Conservation (phyloP, 2,113 vertebrate genomes). For the Accipiter cooperii region DNA sequence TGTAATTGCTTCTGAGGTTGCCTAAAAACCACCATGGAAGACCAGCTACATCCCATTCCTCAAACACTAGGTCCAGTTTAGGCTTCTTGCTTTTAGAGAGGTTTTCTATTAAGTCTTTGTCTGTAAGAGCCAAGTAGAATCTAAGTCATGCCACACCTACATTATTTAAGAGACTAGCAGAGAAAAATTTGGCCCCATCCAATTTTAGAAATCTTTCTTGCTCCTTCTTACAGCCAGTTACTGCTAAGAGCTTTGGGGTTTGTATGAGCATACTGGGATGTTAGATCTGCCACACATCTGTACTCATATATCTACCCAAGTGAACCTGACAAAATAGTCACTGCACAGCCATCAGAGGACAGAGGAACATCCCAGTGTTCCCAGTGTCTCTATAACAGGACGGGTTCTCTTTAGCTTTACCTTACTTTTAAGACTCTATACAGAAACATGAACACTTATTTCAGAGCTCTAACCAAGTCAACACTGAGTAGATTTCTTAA, state of each 20-base stretch:
- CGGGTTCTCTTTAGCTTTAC: not conserved
- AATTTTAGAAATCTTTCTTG: not conserved
- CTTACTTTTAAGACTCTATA: not conserved
- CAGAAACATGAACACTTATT: not conserved
- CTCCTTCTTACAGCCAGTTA: not conserved
- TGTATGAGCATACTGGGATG: not conserved
- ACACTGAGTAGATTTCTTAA: not conserved
- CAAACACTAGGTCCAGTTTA: constrained; percentile 86
- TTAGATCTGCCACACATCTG: not conserved
- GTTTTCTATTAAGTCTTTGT: constrained; percentile 64
- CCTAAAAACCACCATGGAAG: constrained; percentile 99
- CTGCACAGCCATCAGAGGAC: not conserved
- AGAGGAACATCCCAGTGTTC: not conserved
- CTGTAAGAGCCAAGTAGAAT: constrained; percentile 64
- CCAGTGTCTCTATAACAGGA: not conserved
- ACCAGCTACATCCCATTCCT: constrained; percentile 94
- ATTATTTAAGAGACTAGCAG: not conserved
- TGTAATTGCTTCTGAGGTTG: constrained; percentile 89
- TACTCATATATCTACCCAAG: not conserved
- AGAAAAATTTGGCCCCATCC: not conserved
- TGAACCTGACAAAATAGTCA: not conserved
- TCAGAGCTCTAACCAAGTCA: not conserved
- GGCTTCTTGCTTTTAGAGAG: constrained; percentile 78
- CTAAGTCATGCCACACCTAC: not conserved
- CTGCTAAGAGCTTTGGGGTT: not conserved